Conservation (phyloP, 2,113 vertebrate genomes). For the Planiliza haematocheilus region DNA sequence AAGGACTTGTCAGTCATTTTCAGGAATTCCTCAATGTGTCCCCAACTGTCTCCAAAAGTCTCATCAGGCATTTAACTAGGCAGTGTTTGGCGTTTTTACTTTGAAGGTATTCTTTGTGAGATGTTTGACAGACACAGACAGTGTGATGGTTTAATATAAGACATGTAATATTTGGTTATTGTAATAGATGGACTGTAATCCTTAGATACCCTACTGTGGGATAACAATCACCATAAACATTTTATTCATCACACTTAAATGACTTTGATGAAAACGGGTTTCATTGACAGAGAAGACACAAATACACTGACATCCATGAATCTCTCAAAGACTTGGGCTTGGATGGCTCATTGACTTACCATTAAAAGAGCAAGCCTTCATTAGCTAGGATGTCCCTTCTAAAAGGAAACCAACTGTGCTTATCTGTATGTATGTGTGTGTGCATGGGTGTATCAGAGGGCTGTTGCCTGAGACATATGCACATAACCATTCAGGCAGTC, state of each 20-base stretch:
- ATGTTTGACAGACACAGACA: not conserved
- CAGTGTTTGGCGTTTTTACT: too few species aligned
- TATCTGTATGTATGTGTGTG: conserved; percentile 27
- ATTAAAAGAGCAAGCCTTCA: conserved; percentile 64
- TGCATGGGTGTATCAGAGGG: conserved; percentile 9
- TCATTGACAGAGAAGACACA: conserved; percentile 28
- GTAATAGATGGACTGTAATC: conserved; percentile 22
- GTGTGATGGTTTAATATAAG: conserved; percentile 4
- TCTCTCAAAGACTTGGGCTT: conserved; percentile 53
- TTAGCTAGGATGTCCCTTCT: conserved; percentile 55
- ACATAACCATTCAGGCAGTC: conserved; percentile 48
- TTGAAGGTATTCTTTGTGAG: too few species aligned
- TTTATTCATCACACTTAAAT: conserved; percentile 39
- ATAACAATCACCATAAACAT: conserved; percentile 40
- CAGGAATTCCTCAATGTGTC: not conserved
- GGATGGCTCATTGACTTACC: conserved; percentile 66
- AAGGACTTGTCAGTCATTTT: not conserved
- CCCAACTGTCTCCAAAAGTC: not conserved
- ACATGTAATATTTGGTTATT: conserved; percentile 32
- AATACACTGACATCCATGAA: conserved; percentile 48
- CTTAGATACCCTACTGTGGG: conserved; percentile 12
- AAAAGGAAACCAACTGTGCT: conserved; percentile 40
- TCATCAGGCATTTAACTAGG: not conserved
- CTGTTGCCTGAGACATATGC: conserved; percentile 49
- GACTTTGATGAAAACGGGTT: conserved; percentile 24